A percentile compares a stretch with the other conserved stretches of the same genome.
phyloP scores from a whole-genome alignment of 2,797 vertebrate genomes.

The Poeciliopsis paucimaculata region DNA sequence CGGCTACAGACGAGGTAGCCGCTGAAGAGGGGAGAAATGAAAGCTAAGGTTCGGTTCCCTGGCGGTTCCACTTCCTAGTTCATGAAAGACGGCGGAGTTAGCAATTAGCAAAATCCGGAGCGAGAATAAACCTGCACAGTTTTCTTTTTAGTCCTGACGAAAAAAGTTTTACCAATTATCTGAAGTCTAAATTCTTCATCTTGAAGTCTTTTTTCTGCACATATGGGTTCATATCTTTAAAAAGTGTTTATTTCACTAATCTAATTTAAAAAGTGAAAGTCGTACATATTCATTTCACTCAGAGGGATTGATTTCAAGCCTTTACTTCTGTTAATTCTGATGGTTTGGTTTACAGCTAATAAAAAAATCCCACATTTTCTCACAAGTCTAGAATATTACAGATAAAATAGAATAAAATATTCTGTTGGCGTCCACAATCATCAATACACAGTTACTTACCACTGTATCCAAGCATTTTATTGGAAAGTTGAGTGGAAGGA shows the following conservation, averaged over 20 bases:
- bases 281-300: not conserved
- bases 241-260: not conserved
- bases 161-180: constrained; percentile 8
- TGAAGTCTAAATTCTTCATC: not conserved
- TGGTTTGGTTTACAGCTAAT: not conserved
- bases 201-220: not conserved
- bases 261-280: not conserved
- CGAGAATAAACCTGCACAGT: constrained; percentile 12
- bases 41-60: constrained; percentile 56
- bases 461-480: not conserved
- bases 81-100: constrained; percentile 37
- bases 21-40: constrained; percentile 37
- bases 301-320: not conserved
- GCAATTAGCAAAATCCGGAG: constrained; percentile 50
- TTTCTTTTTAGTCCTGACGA: constrained; percentile 22
- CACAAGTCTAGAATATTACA: not conserved
- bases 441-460: not conserved
- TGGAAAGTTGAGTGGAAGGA: not conserved
- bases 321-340: not conserved
- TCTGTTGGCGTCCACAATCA: not conserved
- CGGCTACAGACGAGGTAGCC: constrained; percentile 42
- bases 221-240: not conserved
- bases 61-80: constrained; percentile 39
- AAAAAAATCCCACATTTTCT: not conserved
- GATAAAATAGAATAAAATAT: not conserved